A percentile compares a stretch with the other conserved stretches of the same genome.
Evolutionary conservation across 2,888 invertebrate genomes (phyloP).

Genomic region (Ischnura elegans): DNA sequence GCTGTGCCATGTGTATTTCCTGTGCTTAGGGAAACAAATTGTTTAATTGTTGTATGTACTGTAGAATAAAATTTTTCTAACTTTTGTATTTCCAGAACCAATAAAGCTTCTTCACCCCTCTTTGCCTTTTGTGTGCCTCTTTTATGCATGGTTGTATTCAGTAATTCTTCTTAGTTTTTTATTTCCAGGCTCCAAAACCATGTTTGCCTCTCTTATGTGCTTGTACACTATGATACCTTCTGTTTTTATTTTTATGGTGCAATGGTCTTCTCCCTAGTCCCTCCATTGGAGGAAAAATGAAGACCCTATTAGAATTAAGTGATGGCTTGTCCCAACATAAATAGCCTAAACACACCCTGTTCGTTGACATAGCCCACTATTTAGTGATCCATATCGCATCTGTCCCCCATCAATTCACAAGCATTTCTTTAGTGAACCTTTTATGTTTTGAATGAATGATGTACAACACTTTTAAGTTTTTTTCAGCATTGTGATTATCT

Average conservation of each 20-base stretch:
- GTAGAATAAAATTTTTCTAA: slow-evolving; percentile 37
- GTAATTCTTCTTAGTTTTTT: background rate
- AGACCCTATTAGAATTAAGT: background rate
- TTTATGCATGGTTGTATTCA: background rate
- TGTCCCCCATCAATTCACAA: background rate
- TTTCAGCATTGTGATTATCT: background rate
- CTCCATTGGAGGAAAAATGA: background rate
- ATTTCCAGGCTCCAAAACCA: background rate
- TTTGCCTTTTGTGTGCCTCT: slow-evolving; percentile 25
- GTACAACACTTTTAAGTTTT: background rate
- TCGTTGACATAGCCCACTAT: background rate
- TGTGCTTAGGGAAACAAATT: slow-evolving; percentile 37
- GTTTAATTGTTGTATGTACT: slow-evolving; percentile 39
- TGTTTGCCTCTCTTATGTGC: background rate
- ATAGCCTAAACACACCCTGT: background rate
- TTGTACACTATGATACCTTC: background rate
- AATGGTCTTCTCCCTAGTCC: background rate
- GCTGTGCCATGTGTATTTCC: slow-evolving; percentile 52
- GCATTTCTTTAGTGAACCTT: background rate
- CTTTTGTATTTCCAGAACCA: slow-evolving; percentile 64
- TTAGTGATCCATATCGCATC: background rate
- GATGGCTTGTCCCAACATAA: background rate
- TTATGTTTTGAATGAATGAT: background rate
- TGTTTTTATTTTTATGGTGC: background rate
- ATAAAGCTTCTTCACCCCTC: slow-evolving; percentile 55